These are phyloP conservation scores for Nestor notabilis DNA, from an alignment of 2,113 vertebrate species.

Conservation along the genomic window DNA sequence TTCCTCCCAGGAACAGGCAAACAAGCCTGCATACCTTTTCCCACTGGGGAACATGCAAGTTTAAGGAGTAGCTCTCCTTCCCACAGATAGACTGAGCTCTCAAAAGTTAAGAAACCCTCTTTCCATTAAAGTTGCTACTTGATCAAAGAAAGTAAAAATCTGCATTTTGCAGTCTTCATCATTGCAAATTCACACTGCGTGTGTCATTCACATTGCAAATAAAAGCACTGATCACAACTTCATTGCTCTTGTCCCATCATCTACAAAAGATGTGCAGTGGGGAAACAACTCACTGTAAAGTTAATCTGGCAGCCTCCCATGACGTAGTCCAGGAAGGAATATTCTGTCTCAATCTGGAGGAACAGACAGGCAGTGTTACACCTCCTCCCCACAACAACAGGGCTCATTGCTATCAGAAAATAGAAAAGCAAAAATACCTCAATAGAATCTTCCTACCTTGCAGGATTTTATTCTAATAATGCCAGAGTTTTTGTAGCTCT, in stretches of 20 bases:
- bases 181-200: background rate
- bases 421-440: background rate
- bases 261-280: background rate
- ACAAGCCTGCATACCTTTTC: background rate
- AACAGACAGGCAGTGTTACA: background rate
- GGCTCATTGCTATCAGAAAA: background rate
- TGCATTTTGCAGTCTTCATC: background rate
- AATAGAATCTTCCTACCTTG: slow-evolving; percentile 74
- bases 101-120: background rate
- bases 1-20: background rate
- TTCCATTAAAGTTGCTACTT: background rate
- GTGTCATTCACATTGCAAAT: background rate
- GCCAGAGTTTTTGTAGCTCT: slow-evolving; percentile 92
- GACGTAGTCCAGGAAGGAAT: slow-evolving; percentile 85
- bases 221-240: background rate
- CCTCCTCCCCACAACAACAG: background rate
- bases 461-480: slow-evolving; percentile 84
- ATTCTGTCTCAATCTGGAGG: slow-evolving; percentile 78
- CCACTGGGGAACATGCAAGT: background rate
- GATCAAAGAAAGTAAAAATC: background rate
- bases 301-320: slow-evolving; percentile 89
- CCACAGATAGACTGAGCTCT: background rate
- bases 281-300: slow-evolving; percentile 79
- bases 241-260: background rate
- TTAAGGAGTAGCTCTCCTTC: background rate